These are phyloP conservation scores for Danio albolineatus DNA, from an alignment of 2,797 vertebrate genomes.

Conservation along the genomic window DNA sequence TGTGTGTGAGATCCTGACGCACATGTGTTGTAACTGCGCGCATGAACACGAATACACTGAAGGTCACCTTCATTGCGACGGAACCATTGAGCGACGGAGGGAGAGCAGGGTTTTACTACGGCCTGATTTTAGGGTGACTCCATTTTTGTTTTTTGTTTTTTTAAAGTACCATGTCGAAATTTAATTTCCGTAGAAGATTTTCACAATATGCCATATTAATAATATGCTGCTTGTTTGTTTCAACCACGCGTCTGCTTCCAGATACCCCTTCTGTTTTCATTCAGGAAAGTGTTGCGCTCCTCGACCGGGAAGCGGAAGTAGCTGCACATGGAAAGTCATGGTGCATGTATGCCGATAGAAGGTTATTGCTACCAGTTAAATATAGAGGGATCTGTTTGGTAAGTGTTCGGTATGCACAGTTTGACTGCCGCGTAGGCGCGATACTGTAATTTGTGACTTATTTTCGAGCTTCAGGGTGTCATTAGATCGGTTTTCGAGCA, in stretches of 20 bases:
- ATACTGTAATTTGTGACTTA: not conserved
- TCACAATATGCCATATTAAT: not conserved
- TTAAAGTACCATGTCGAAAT: rapidly evolving
- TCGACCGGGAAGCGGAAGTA: slow-evolving; percentile 84
- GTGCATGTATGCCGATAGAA: slow-evolving; percentile 73
- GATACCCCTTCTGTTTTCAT: slow-evolving; percentile 7
- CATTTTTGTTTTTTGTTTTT: not conserved
- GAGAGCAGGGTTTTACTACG: not conserved
- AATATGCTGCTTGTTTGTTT: not conserved
- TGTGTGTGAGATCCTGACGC: slow-evolving; percentile 52
- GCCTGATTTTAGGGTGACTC: rapidly evolving
- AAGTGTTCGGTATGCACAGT: slow-evolving; percentile 64
- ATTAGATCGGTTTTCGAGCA: slow-evolving; percentile 35
- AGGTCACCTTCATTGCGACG: slow-evolving; percentile 86
- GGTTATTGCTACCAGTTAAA: slow-evolving; percentile 71
- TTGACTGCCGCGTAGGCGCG: not conserved
- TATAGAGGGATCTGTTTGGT: slow-evolving; percentile 64
- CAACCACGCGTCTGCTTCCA: not conserved
- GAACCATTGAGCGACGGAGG: slow-evolving; percentile 57
- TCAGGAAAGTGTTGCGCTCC: slow-evolving; percentile 56
- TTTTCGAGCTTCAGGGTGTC: not conserved
- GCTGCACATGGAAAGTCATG: slow-evolving; percentile 70
- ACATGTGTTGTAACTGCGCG: slow-evolving; percentile 73
- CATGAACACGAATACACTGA: slow-evolving; percentile 73
- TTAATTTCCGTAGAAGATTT: not conserved